These are phyloP conservation scores for Haplotaxodon microlepis DNA, from an alignment of 2,113 vertebrate species.

Conservation along the genomic window DNA sequence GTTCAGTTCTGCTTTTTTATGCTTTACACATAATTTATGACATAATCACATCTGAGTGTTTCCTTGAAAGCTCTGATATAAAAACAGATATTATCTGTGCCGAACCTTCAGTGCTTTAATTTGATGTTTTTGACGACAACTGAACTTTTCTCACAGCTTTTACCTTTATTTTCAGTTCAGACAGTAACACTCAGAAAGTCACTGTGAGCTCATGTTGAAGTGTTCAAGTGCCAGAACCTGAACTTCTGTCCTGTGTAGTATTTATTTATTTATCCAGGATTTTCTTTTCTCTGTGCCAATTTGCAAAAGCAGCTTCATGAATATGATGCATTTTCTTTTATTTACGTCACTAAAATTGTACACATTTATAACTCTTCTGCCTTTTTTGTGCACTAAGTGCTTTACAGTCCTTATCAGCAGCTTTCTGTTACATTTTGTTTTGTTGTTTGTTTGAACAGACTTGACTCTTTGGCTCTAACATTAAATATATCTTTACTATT, in stretches of 20 bases:
- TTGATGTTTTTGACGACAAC: not conserved
- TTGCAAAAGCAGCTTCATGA: not conserved
- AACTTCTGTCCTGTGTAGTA: not conserved
- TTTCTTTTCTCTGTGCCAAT: rapidly evolving
- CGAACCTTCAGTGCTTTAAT: rapidly evolving
- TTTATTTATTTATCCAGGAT: not conserved
- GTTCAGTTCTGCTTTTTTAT: not conserved
- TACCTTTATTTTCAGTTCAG: not conserved
- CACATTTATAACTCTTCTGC: not conserved
- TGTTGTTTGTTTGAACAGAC: not conserved
- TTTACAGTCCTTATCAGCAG: rapidly evolving
- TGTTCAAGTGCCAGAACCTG: not conserved
- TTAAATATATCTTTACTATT: not conserved
- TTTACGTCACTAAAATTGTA: rapidly evolving
- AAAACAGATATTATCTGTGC: rapidly evolving
- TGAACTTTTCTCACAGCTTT: not conserved
- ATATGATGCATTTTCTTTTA: rapidly evolving
- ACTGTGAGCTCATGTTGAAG: not conserved
- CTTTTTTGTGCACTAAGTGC: not conserved
- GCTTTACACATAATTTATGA: not conserved
- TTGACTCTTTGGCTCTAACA: not conserved
- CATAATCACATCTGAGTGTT: rapidly evolving
- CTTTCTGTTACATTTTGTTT: not conserved
- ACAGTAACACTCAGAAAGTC: rapidly evolving
- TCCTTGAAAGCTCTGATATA: not conserved